Conservation (phyloP, 2,888 invertebrate species). For the Listrodromus nycthemerus region DNA sequence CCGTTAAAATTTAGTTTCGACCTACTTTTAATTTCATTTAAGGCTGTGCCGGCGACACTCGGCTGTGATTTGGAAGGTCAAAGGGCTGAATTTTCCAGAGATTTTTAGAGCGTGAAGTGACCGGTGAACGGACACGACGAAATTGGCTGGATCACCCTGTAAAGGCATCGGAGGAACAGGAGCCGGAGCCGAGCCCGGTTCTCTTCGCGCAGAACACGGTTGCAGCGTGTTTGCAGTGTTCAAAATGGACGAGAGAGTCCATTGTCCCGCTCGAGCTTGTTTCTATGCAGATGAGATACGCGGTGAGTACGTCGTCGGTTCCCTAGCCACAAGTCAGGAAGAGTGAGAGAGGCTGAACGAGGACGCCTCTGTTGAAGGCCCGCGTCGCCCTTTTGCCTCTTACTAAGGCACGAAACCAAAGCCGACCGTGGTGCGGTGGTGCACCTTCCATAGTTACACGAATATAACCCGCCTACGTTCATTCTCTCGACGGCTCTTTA, state of each 20-base stretch:
- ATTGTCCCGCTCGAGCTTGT: constrained; percentile 82
- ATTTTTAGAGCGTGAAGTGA: constrained; percentile 25
- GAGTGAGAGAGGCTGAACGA: constrained; percentile 31
- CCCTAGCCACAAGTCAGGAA: constrained; percentile 67
- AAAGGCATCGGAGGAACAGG: constrained; percentile 44
- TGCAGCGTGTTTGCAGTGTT: constrained; percentile 81
- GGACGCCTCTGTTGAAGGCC: constrained; percentile 41
- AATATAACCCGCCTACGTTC: constrained; percentile 32
- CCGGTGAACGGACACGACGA: constrained; percentile 31
- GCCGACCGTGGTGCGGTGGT: constrained; percentile 36
- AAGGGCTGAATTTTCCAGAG: constrained; percentile 8
- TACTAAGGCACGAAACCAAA: constrained; percentile 51
- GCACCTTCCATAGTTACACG: constrained; percentile 16
- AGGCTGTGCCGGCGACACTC: background rate
- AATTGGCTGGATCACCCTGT: constrained; percentile 56
- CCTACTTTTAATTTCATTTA: no score
- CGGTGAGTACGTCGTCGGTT: constrained; percentile 72
- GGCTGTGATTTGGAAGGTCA: background rate
- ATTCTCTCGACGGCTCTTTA: constrained; percentile 46
- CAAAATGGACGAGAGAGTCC: constrained; percentile 80
- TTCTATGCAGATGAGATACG: constrained; percentile 83
- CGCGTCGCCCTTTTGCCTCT: constrained; percentile 57
- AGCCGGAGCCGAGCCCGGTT: constrained; percentile 74
- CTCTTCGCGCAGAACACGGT: constrained; percentile 76
- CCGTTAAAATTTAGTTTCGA: no score